These are phyloP conservation scores for Plutella xylostella DNA, from an alignment of 2,888 invertebrate genomes.

Conservation along the genomic window DNA sequence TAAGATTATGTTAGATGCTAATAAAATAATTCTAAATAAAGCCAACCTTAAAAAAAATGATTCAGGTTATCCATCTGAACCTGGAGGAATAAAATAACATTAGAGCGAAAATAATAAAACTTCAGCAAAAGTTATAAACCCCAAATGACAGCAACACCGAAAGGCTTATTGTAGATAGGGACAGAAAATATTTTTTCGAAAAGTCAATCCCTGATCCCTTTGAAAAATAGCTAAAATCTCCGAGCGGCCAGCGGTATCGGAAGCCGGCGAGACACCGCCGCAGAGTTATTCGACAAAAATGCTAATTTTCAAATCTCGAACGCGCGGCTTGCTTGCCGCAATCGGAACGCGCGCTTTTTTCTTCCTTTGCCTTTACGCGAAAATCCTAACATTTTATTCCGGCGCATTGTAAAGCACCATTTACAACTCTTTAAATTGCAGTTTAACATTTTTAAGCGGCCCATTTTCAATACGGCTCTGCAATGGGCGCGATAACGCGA, in stretches of 20 bases:
- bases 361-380: constrained; percentile 18
- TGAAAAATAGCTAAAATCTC: constrained; percentile 33
- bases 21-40: too few species aligned
- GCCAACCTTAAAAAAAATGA: too few species aligned
- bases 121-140: too few species aligned
- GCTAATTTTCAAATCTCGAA: constrained; percentile 68
- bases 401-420: constrained; percentile 3
- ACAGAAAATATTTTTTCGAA: neutral
- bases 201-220: constrained; percentile 1
- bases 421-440: constrained; percentile 4
- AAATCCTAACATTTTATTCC: constrained; percentile 2
- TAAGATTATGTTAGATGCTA: too few species aligned
- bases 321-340: constrained; percentile 48
- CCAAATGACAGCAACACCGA: too few species aligned
- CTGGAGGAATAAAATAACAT: too few species aligned
- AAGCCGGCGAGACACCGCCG: constrained; percentile 56
- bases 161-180: too few species aligned
- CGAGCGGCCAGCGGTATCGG: constrained; percentile 55
- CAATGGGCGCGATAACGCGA: constrained; percentile 29
- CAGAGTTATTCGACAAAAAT: constrained; percentile 69
- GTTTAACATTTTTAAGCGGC: neutral
- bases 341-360: constrained; percentile 51
- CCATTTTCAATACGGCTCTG: neutral
- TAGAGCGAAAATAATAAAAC: too few species aligned
- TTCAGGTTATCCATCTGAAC: too few species aligned